Evolutionary conservation across 2,113 vertebrate species (phyloP), one percentile per base, ranked within the genome.

Genomic region (Amazona guildingii): DNA sequence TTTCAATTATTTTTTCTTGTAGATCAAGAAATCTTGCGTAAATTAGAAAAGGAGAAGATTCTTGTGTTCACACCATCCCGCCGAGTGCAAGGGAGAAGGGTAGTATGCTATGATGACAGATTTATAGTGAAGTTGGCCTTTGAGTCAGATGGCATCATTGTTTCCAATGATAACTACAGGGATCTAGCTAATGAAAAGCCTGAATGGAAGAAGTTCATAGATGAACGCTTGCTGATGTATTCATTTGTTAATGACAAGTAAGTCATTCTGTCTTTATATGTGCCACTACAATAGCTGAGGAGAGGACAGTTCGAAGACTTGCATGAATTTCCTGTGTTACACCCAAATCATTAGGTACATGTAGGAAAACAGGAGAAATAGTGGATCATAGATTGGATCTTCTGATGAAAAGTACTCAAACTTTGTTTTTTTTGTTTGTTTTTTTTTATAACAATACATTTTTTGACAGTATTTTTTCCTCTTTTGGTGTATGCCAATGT

Each of bases 231-330:
- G 95, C 98, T 99, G 89, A 99, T 99, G 99, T 99, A 99, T 94
- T 99, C 99, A 17, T 99, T 99, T 90, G 99, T 99, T 94, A 99
- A 99, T 70, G 99, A 99, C 98, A 99, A 99, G 99, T 99, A 97
- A 98, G 99, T 98, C 17, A 28, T 59, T 68, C 54, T 83, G 0
- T 69, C 68, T 66, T 77, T 73, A 17, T 44, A 5, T 3, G 6
- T 41, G 33, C 72, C 57, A 10, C 48, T 90, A 33, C 81, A 78
- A 51, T 72, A 74, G 28, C 9, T 31, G 62, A 70, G 28, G 31
- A 62, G 62, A 39, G 16, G 31, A 35, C 15, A 41, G 6, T 72
- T 57, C 62, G 46, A 62, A 85, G 55, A 73, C 55, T 20, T 37
- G 18, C 49, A 14, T 5, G 3, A 20, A 24, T 79, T 83, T 87